Conservation (phyloP, 2,113 vertebrate genomes). For the Tenrec ecaudatus region DNA sequence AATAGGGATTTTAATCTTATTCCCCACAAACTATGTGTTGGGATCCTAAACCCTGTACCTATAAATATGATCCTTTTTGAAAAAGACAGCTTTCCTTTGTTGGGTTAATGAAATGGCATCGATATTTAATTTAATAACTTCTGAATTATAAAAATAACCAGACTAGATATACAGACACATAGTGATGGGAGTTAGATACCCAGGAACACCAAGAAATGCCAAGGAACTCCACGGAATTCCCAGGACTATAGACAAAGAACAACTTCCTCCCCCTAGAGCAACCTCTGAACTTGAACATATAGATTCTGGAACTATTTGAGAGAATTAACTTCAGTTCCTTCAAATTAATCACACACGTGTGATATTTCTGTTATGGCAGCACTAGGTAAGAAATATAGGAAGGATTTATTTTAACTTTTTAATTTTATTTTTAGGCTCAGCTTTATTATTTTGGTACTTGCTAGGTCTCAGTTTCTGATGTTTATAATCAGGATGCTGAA, state of each 20-base stretch:
- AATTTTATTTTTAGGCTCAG: too few relatives aligned
- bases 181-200: background rate
- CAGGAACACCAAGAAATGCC: background rate
- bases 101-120: background rate
- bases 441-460: too few relatives aligned
- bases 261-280: background rate
- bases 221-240: background rate
- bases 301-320: background rate
- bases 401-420: too few relatives aligned
- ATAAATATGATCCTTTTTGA: background rate
- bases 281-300: background rate
- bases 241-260: background rate
- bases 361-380: too few relatives aligned
- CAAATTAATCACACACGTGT: too few relatives aligned
- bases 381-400: too few relatives aligned
- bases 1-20: background rate
- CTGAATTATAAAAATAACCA: background rate
- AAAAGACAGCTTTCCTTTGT: background rate
- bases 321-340: too few relatives aligned
- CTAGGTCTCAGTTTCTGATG: too few relatives aligned
- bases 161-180: background rate
- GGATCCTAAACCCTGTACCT: background rate
- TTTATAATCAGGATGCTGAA: too few relatives aligned
- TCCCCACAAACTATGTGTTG: background rate
- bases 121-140: background rate